Conservation (phyloP, 2,797 vertebrate species). For the Lagodon rhomboides region DNA sequence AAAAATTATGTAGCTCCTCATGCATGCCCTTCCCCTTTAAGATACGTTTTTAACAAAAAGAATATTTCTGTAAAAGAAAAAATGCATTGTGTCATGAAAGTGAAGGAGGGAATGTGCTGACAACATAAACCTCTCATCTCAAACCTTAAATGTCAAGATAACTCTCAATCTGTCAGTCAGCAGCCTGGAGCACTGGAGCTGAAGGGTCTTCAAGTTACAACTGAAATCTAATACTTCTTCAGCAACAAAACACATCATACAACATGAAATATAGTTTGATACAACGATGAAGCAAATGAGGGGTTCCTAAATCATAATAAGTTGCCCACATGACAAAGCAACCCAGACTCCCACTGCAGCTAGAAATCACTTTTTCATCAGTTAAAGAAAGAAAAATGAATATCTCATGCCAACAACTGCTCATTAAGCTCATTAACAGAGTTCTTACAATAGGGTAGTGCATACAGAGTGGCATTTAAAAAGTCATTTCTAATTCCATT, state of each 20-base stretch:
- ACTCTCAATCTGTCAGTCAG: constrained; percentile 60
- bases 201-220: constrained; percentile 41
- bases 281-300: constrained; percentile 47
- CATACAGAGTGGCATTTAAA: constrained; percentile 80
- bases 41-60: background rate
- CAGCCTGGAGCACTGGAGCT: constrained; percentile 20
- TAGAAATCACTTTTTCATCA: constrained; percentile 77
- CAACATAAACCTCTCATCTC: constrained; percentile 55
- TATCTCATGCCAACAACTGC: constrained; percentile 69
- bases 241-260: constrained; percentile 17
- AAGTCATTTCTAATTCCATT: constrained; percentile 82
- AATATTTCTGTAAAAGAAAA: constrained; percentile 18
- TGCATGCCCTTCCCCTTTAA: too few species aligned
- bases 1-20: background rate
- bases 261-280: constrained; percentile 35
- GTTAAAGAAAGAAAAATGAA: constrained; percentile 55
- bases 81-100: constrained; percentile 28
- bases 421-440: constrained; percentile 83
- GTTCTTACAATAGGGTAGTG: constrained; percentile 73
- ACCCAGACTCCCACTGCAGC: constrained; percentile 54
- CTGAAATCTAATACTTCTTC: constrained; percentile 44
- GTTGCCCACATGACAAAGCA: constrained; percentile 64
- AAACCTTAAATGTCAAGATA: constrained; percentile 25
- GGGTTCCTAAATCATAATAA: constrained; percentile 48
- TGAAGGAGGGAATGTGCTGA: constrained; percentile 47